Evolutionary conservation across 2,888 invertebrate species (phyloP), one percentile per base, ranked within the genome.

Genomic region (Phyto melanocephala): DNA sequence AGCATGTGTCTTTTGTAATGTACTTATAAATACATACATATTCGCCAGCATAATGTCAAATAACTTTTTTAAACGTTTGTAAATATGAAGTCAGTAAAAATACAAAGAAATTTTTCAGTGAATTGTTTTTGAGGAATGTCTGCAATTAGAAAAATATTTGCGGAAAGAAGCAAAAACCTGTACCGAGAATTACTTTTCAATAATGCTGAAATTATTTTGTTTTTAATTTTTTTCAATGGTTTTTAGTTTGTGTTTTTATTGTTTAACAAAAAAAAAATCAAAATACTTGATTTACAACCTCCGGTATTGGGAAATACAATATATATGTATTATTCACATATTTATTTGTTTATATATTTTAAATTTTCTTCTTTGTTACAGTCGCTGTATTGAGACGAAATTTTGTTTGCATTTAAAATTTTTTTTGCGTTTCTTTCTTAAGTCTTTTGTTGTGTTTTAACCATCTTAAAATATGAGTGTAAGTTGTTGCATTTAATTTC

Each of bases 401-500:
- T n/a, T 10, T 15, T 45, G n/a, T n/a, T n/a, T 2, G 15, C n/a
- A 35, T n/a, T 45, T 22, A 20, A 63, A 24, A 33, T n/a, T 8
- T 54, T 7, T 33, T 42, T 13, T 28, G 6, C 6, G 77, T 54
- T 62, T 77, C 35, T 54, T 54, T 24, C 62, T 62, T 77, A 70
- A 77, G 77, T 77, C 47, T 70, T 77, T 56, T 20, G 62, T 54
- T 70, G n/a, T n/a, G n/a, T n/a, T n/a, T n/a, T n/a, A n/a, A n/a
- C n/a, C n/a, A n/a, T n/a, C n/a, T n/a, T n/a, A n/a, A n/a, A n/a
- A n/a, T n/a, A n/a, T n/a, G n/a, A n/a, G n/a, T n/a, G n/a, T n/a
- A n/a, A n/a, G n/a, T n/a, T n/a, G n/a, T n/a, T n/a, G n/a, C n/a
- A n/a, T n/a, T n/a, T n/a, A n/a, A n/a, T n/a, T n/a, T n/a, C n/a